Evolutionary conservation across 2,113 vertebrate genomes (phyloP), one percentile per base, ranked within the genome.

Genomic region (Anolis carolinensis): DNA sequence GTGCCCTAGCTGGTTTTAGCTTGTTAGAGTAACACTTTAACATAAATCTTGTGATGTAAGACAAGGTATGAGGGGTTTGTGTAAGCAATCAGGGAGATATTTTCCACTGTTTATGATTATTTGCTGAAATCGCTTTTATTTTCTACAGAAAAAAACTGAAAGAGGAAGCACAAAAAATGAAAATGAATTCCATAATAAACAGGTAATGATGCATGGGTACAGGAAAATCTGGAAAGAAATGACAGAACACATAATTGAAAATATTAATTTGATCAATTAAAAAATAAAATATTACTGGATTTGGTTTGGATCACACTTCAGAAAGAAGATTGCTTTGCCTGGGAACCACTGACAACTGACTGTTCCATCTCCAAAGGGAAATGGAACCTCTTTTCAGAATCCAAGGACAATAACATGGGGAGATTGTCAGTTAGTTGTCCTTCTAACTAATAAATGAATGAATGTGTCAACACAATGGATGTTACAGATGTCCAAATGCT

Each of bases 1-100:
- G n/a, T 52, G 23, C 74, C 32, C 30, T 78, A 27, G n/a, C 20
- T 84, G 62, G 48, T 77, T 78, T 84, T 36, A 84, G 63, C 73
- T 84, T 84, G 74, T 84, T 78, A 78, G 20, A 77, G 65, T 34
- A 77, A 36, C 39, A 34, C 77, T 68, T 9, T 5, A 78, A 27
- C 39, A 78, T 2, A 67, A 34, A 52, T n/a, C 71, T 27, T 75
- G 32, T 84, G 10, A 77, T 84, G 44, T 84, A 62, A 77, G 76
- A 32, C 82, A 65, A 44, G 30, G 30, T 77, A 14, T 27, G 63
- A 78, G 30, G 14, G 8, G 9, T 39, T 70, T 78, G 36, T 39
- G 11, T 36, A 36, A 71, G 65, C 11, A 65, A 20, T 8, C 18
- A 39, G 48, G 50, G 65, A 79, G n/a, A n/a, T 16, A 50, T 32